These are phyloP conservation scores for Tetranychus cinnabarinus DNA, from an alignment of 1,140 invertebrate genomes.

Conservation along the genomic window DNA sequence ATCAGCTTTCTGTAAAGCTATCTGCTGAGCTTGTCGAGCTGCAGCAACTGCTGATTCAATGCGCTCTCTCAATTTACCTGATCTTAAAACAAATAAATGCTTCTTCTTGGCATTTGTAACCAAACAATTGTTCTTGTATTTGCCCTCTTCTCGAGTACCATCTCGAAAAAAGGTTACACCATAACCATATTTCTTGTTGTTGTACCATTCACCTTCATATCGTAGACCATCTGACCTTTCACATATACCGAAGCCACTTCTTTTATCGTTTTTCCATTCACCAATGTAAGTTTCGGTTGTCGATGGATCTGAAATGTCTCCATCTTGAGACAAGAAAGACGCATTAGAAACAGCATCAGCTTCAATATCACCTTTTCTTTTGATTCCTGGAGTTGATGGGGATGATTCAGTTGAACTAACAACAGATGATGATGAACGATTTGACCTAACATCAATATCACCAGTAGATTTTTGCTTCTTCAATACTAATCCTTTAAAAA, in stretches of 20 bases:
- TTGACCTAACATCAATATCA: constrained; percentile 56
- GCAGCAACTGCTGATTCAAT: constrained; percentile 84
- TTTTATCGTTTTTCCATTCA: constrained; percentile 99
- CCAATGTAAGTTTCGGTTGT: constrained; percentile 97
- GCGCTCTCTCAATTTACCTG: constrained; percentile 82
- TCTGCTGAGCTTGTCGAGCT: constrained; percentile 85
- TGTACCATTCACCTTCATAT: constrained; percentile 99
- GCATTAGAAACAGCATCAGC: constrained; percentile 86
- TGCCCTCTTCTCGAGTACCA: constrained; percentile 82
- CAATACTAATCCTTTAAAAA: constrained; percentile 49
- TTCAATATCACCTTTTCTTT: constrained; percentile 24
- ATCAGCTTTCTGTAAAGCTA: constrained; percentile 93
- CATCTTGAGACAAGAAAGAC: constrained; percentile 70
- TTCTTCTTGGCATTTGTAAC: constrained; percentile 94
- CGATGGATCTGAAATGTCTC: constrained; percentile 72
- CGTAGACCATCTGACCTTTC: constrained; percentile 88
- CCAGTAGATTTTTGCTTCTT: constrained; percentile 89
- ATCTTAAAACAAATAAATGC: constrained; percentile 86
- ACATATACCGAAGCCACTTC: constrained; percentile 63
- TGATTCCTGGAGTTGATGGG: not conserved
- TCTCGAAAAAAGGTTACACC: constrained; percentile 93
- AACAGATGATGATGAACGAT: constrained; percentile 27
- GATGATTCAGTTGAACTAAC: not conserved
- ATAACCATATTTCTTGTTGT: constrained; percentile 97
- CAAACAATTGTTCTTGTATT: constrained; percentile 97